Evolutionary conservation across 2,888 invertebrate species (phyloP).

Genomic region (Cerceris rybyensis): DNA sequence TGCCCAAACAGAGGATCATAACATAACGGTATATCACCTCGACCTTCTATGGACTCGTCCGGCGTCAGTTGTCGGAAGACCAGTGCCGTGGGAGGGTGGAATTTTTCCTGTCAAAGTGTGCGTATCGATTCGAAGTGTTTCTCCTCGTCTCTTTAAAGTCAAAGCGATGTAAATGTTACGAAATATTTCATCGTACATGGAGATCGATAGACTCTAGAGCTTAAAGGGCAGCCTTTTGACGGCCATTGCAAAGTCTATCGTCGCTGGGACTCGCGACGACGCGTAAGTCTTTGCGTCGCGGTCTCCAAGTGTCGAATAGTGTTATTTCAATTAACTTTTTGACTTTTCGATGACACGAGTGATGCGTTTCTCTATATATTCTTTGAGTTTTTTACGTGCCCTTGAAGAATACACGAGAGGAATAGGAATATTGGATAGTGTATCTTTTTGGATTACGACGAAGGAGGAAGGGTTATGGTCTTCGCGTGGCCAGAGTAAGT

Average conservation of each 20-base stretch:
- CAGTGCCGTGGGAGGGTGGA: background rate
- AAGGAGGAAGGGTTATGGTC: background rate
- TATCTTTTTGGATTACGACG: background rate
- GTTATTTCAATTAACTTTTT: background rate
- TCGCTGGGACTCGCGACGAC: conserved; percentile 6
- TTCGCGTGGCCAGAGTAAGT: conserved; percentile 1
- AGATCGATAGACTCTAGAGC: conserved; percentile 33
- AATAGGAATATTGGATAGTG: background rate
- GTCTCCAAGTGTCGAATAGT: background rate
- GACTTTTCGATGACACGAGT: background rate
- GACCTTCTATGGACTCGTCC: too few relatives aligned
- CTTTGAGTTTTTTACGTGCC: background rate
- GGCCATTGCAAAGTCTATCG: conserved; percentile 19
- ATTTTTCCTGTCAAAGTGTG: background rate
- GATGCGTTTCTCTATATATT: background rate
- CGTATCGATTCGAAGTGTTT: conserved; percentile 7
- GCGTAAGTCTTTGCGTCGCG: conserved; percentile 2
- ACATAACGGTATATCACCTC: too few relatives aligned
- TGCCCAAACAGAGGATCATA: too few relatives aligned
- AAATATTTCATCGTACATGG: conserved; percentile 47
- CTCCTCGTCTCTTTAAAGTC: background rate
- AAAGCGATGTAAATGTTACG: conserved; percentile 22
- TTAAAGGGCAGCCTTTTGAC: background rate
- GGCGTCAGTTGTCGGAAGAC: too few relatives aligned
- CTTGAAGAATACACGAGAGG: too few relatives aligned